Conservation (phyloP, 1,140 invertebrate species). For the Drosophila repleta region DNA sequence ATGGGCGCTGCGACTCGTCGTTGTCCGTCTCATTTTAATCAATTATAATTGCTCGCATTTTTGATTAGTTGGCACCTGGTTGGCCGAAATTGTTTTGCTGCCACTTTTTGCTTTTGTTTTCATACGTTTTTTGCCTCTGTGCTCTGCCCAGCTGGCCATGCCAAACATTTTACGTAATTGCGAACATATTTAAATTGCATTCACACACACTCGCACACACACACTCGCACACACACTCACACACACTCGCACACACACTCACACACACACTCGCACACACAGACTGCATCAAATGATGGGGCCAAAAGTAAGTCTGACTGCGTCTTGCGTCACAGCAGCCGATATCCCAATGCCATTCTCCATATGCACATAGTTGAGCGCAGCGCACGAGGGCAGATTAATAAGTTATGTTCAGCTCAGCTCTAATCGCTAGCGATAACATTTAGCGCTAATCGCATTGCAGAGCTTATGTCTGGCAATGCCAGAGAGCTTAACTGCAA, state of each 20-base stretch:
- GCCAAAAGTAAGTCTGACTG: constrained; percentile 69
- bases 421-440: too few species aligned
- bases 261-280: constrained; percentile 9
- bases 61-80: constrained; percentile 77
- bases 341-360: constrained; percentile 13
- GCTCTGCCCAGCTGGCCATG: constrained; percentile 14
- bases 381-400: constrained; percentile 3
- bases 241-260: constrained; percentile 59
- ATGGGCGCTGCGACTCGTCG: constrained; percentile 9
- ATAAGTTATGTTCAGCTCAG: not conserved
- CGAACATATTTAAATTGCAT: constrained; percentile 79
- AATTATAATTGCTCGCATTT: constrained; percentile 78
- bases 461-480: too few species aligned
- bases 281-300: constrained; percentile 75
- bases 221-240: constrained; percentile 3
- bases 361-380: constrained; percentile 27
- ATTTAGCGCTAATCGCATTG: too few species aligned
- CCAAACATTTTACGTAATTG: constrained; percentile 79
- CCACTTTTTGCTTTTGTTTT: constrained; percentile 21
- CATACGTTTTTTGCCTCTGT: constrained; percentile 12
- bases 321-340: constrained; percentile 10
- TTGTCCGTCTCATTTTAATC: constrained; percentile 69
- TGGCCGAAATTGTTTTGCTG: constrained; percentile 26
- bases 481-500: too few species aligned
- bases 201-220: constrained; percentile 48